Evolutionary conservation across 2,113 vertebrate genomes (phyloP), one percentile per base, ranked within the genome.

Genomic region (Myotis brandtii): DNA sequence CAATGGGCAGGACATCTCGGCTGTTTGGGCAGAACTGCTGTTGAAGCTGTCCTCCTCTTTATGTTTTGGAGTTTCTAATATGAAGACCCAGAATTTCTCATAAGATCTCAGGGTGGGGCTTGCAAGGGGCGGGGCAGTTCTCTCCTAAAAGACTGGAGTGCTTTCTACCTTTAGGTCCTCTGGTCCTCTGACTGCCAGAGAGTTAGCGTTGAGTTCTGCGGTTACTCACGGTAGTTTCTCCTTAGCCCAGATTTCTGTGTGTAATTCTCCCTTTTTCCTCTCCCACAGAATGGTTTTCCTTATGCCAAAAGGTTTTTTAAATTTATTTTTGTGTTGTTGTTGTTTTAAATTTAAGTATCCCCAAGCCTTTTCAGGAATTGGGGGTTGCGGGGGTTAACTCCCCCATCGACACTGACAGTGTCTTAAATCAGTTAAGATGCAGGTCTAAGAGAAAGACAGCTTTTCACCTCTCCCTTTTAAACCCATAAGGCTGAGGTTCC

Each of bases 341-440:
- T 56, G 32, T 87, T 93, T 96, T n/a, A 32, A 62, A 34, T 77
- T 66, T 85, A 81, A 34, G 25, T 73, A 70, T 90, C 20, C 23
- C 40, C 90, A 82, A 73, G 37, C 12, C 48, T 75, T 93, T 94
- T 50, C 1, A 85, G 37, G 9, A 91, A 79, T 40, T 79, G 12
- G 27, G 46, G 48, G 25, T 8, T 5, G 37, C 37, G 34, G 30
- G 30, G 17, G 1, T 13, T 18, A 52, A 46, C 27, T 70, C 3
- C 3, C 43, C 34, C 23, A 70, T 48, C 12, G 25, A 82, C 11
- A 37, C 10, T 83, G 10, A 77, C 43, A 30, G n/a, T 69, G 48
- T 92, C 62, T 95, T 72, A 92, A 80, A 54, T 85, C 46, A 48
- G 30, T 66, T 83, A 93, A 72, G 66, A 84, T 90, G 21, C 7